Evolutionary conservation across 2,113 vertebrate genomes (phyloP).

Genomic region (Saguinus imperator): DNA sequence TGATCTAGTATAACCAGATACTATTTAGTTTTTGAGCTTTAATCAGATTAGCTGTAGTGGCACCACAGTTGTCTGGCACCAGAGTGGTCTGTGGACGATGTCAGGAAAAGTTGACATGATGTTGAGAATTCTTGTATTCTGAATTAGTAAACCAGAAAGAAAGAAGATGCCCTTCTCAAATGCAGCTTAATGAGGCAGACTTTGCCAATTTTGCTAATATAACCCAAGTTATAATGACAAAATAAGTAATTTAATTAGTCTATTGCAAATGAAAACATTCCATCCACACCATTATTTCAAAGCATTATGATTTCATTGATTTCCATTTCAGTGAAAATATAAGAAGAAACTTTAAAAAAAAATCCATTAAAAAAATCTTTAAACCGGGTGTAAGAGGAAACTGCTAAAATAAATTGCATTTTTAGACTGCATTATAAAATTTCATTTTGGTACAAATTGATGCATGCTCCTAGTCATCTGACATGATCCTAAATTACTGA

Average conservation of each 20-base stretch:
- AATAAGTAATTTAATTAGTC: constrained; percentile 86
- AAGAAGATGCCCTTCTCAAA: constrained; percentile 70
- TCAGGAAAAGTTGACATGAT: constrained; percentile 71
- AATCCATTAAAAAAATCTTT: constrained; percentile 52
- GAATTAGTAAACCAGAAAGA: constrained; percentile 80
- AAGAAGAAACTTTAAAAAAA: constrained; percentile 57
- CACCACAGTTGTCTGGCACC: constrained; percentile 64
- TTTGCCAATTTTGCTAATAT: constrained; percentile 81
- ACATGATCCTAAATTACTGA: not conserved
- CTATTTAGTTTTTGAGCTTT: constrained; percentile 44
- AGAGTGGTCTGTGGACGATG: constrained; percentile 16
- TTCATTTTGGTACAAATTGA: constrained; percentile 38
- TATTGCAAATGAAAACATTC: constrained; percentile 81
- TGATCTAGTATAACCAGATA: constrained; percentile 49
- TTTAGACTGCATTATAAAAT: not conserved
- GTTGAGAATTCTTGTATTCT: constrained; percentile 75
- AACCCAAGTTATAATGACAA: constrained; percentile 82
- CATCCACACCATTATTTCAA: constrained; percentile 76
- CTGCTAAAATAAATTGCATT: constrained; percentile 26
- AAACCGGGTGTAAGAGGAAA: constrained; percentile 57
- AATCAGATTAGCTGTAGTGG: constrained; percentile 47
- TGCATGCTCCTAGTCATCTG: constrained; percentile 27
- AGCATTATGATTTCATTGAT: constrained; percentile 66
- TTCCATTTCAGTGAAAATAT: constrained; percentile 74
- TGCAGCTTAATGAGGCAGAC: constrained; percentile 78